Conservation (phyloP, 2,888 invertebrate genomes). For the Phyto melanocephala region DNA sequence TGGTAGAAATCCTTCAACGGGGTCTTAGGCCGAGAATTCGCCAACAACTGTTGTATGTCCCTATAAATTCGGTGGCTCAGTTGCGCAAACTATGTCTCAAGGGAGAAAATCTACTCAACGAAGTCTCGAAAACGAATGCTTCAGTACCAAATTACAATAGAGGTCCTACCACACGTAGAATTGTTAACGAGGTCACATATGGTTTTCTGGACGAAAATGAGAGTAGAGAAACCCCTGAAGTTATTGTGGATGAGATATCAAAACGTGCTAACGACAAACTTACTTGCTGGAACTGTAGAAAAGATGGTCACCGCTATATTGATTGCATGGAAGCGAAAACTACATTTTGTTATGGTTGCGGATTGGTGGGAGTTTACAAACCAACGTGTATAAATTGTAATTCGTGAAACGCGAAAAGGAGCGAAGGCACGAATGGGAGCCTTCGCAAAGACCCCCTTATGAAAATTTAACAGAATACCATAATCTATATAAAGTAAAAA, state of each 20-base stretch:
- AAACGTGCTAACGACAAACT: background rate
- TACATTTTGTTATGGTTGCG: slow-evolving; percentile 38
- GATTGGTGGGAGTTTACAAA: background rate
- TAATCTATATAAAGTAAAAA: background rate
- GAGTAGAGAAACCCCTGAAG: background rate
- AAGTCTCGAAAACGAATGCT: background rate
- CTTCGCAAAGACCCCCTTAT: slow-evolving; percentile 2
- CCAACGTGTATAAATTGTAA: slow-evolving; percentile 10
- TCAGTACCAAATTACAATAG: background rate
- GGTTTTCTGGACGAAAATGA: background rate
- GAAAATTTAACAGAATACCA: background rate
- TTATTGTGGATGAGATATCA: background rate
- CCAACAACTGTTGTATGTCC: slow-evolving; percentile 33
- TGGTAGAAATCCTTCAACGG: slow-evolving; percentile 45
- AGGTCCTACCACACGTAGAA: background rate
- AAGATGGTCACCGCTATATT: slow-evolving; percentile 18
- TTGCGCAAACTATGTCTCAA: slow-evolving; percentile 22
- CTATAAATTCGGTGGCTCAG: slow-evolving; percentile 35
- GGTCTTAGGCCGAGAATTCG: slow-evolving; percentile 23
- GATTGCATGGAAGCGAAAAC: slow-evolving; percentile 21
- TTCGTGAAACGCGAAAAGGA: slow-evolving; percentile 30
- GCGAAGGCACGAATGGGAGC: slow-evolving; percentile 1
- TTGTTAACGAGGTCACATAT: background rate
- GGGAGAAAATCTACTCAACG: slow-evolving; percentile 34
- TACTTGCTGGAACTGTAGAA: slow-evolving; percentile 29